Evolutionary conservation across 2,888 invertebrate species (phyloP).

Genomic region (Trachelus iudaicus): DNA sequence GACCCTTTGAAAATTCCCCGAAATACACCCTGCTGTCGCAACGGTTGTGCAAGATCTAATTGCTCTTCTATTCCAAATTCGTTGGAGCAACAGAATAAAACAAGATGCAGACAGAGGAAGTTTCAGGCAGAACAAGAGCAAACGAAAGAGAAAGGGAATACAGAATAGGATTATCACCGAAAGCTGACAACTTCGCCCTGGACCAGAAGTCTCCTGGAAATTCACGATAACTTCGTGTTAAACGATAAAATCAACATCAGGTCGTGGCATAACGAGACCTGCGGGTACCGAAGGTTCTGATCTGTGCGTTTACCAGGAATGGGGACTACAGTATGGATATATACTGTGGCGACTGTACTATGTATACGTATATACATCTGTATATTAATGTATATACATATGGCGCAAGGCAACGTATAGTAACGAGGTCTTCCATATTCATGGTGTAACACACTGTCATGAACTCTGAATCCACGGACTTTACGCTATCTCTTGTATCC

Average conservation of each 20-base stretch:
- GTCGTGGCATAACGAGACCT: constrained; percentile 11
- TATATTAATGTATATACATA: background rate
- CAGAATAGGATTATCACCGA: background rate
- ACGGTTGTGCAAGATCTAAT: background rate
- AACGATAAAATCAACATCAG: constrained; percentile 55
- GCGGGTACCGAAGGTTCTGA: background rate
- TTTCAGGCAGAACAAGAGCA: background rate
- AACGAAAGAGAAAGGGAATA: background rate
- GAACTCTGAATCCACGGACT: background rate
- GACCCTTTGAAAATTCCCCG: background rate
- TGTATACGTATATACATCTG: background rate
- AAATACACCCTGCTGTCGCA: background rate
- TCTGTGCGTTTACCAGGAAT: constrained; percentile 1
- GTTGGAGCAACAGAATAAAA: background rate
- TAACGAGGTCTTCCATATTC: constrained; percentile 64
- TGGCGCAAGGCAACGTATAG: constrained; percentile 45
- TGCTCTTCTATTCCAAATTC: background rate
- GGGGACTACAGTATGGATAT: background rate
- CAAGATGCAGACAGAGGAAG: background rate
- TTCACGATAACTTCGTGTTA: constrained; percentile 53
- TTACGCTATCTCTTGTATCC: background rate
- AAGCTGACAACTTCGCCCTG: constrained; percentile 25
- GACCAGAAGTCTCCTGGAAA: constrained; percentile 40
- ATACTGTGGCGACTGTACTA: background rate
- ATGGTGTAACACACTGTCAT: constrained; percentile 51